Conservation (phyloP, 2,113 vertebrate genomes). For the Corythoichthys intestinalis region DNA sequence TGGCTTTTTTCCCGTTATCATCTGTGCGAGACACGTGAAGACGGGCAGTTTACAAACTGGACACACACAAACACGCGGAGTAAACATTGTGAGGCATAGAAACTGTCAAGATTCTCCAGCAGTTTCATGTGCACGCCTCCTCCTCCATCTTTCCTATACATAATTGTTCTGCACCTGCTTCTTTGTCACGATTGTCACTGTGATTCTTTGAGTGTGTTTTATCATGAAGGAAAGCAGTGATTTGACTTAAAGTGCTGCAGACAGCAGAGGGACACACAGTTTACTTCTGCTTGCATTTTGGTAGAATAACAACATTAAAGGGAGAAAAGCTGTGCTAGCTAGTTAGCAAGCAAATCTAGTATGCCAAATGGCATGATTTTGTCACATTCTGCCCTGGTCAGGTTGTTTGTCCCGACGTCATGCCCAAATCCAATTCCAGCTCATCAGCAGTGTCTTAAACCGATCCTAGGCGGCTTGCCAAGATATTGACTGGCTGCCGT, state of each 20-base stretch:
- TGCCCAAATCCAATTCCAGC: no score
- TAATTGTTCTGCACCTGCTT: neutral
- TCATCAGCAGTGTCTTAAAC: no score
- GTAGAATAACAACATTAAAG: no score
- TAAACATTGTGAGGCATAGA: neutral
- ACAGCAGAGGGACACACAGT: neutral
- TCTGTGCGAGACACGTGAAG: slow-evolving; percentile 61
- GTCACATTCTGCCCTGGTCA: no score
- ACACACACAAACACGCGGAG: neutral
- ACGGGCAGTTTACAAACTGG: neutral
- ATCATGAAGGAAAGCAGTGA: neutral
- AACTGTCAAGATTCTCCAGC: neutral
- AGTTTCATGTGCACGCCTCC: neutral
- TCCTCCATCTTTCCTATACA: neutral
- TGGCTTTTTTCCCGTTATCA: slow-evolving; percentile 95
- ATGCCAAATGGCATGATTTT: no score
- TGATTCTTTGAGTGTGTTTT: neutral
- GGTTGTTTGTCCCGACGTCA: no score
- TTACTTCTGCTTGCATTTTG: neutral
- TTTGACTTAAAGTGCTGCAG: neutral
- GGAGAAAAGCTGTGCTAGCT: no score
- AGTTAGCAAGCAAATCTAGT: no score
- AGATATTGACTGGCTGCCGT: no score
- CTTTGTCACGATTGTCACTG: neutral
- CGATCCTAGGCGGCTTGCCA: no score